Evolutionary conservation across 2,888 invertebrate genomes (phyloP).

Genomic region (Nowickia ferox): DNA sequence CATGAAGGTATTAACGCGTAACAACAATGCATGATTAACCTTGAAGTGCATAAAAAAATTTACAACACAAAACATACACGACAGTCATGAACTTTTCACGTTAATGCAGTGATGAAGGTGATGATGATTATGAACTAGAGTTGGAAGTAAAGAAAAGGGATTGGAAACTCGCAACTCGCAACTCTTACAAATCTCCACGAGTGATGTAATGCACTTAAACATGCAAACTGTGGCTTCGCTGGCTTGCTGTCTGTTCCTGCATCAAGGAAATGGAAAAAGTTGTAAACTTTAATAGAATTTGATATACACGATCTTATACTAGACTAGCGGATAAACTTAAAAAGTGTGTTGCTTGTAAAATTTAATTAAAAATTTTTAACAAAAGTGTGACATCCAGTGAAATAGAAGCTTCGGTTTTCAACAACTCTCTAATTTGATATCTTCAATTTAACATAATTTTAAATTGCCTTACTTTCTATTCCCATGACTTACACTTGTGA

Average conservation of each 20-base stretch:
- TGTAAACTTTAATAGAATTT: conserved; percentile 18
- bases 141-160: conserved; percentile 19
- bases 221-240: conserved; percentile 71
- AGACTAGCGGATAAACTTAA: neutral
- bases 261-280: neutral
- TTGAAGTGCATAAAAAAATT: conserved; percentile 65
- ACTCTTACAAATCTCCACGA: conserved; percentile 47
- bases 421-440: neutral
- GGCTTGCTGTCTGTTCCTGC: conserved; percentile 58
- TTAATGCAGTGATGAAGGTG: conserved; percentile 14
- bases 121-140: conserved; percentile 7
- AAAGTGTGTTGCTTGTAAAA: conserved; percentile 5
- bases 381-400: too few species aligned
- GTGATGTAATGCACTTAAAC: conserved; percentile 67
- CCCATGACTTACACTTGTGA: neutral
- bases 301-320: neutral
- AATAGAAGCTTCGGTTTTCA: too few species aligned
- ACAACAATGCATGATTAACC: conserved; percentile 82
- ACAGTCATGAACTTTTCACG: conserved; percentile 37
- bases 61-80: conserved; percentile 20
- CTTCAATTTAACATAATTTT: neutral
- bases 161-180: neutral
- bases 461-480: neutral
- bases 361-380: neutral
- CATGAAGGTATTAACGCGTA: conserved; percentile 83